Evolutionary conservation across 2,888 invertebrate genomes (phyloP), one percentile per base, ranked within the genome.

Genomic region (Itoplectis maculator): DNA sequence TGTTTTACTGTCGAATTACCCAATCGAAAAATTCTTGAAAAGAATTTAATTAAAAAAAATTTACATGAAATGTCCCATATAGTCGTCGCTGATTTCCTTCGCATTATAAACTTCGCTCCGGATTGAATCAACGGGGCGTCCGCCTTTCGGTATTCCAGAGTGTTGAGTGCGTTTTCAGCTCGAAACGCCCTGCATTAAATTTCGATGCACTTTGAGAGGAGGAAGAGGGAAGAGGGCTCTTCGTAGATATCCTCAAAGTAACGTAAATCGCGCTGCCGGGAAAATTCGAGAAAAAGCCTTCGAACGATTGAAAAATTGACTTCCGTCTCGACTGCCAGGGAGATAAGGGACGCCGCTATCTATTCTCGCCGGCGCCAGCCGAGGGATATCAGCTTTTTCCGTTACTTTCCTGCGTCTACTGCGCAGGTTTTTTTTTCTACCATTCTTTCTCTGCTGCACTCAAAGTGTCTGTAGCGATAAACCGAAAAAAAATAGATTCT

Each of bases 361-460:
- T 74, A 3, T 72, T 7, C 61, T 49, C 54, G 59, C 56, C 68
- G 72, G 56, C 78, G 72, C 68, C 68, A 37, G 61, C 49, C 37
- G 15, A 70, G 69, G 35, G 9, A 63, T 47, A 23, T 13, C 13
- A 1, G 7, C 54, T 54, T 40, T 35, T 54, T n/a, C 13, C 7
- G 18, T 13, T 11, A 13, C 47, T 6, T 51, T 6, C 63, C 8
- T 35, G 8, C 5, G 49, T 49, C 15, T 5, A 15, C 15, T 49
- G 7, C 7, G 15, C 7, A 15, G n/a, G n/a, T 49, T 49, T 49
- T 15, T 29, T 29, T 29, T 29, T 29, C 29, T 29, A 2, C 29
- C 2, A 29, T 29, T 29, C 29, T 29, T 29, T 29, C 29, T 3
- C 29, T 29, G 5, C 29, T 29, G 29, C 29, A 5, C 3, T 29